phyloP scores from a whole-genome alignment of 92 coral and sea anemone genomes.

The Porites lobata region DNA sequence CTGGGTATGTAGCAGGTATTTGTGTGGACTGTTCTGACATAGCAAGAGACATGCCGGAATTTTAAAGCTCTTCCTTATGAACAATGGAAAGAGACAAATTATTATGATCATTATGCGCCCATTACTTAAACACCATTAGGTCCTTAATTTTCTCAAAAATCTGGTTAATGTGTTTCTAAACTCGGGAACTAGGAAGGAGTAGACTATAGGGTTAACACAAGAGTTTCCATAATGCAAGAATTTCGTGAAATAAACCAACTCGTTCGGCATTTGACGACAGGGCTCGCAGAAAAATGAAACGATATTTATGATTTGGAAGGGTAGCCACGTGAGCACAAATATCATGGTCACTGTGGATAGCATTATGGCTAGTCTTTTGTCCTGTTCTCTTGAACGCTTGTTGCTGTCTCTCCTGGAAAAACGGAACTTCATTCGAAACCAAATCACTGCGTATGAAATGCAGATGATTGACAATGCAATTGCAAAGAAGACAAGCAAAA shows the following conservation, averaged over 20 bases:
- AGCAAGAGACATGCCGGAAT: too few relatives aligned
- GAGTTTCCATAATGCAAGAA: conserved; percentile 84
- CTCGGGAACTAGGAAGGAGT: conserved; percentile 89
- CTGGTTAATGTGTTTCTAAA: conserved; percentile 72
- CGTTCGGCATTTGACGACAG: conserved; percentile 71
- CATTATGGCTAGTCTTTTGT: conserved; percentile 83
- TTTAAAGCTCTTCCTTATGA: too few relatives aligned
- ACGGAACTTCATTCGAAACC: conserved; percentile 85
- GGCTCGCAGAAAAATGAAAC: conserved; percentile 78
- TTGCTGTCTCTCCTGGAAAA: conserved; percentile 76
- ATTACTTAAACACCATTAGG: background rate
- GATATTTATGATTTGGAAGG: conserved; percentile 81
- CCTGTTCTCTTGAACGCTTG: conserved; percentile 78
- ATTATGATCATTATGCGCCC: too few relatives aligned
- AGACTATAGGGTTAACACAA: conserved; percentile 85
- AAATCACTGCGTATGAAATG: conserved; percentile 78
- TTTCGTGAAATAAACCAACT: conserved; percentile 71
- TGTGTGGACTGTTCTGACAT: too few relatives aligned
- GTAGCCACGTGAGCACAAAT: conserved; percentile 85
- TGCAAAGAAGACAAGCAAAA: conserved; percentile 72
- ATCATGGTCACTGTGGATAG: conserved; percentile 77
- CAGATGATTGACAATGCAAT: conserved; percentile 77
- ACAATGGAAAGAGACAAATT: too few relatives aligned
- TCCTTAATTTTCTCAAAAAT: conserved; percentile 36
- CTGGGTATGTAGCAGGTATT: too few relatives aligned